These are phyloP conservation scores for Platygyra sinensis DNA, from an alignment of 64 coral and sea anemone species.

Conservation along the genomic window DNA sequence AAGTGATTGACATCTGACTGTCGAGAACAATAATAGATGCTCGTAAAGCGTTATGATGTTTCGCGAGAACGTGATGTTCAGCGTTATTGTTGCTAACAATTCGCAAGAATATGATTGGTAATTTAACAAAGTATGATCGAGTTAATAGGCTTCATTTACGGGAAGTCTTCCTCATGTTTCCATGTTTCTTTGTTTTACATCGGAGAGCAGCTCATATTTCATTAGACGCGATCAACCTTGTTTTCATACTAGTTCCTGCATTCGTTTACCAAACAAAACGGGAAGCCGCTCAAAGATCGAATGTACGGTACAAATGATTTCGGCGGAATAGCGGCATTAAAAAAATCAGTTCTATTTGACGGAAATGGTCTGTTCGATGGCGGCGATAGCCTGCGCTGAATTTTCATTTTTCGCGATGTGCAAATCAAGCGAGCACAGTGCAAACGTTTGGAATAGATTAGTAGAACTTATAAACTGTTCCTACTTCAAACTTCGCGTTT, in stretches of 20 bases:
- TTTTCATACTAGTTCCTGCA: background rate
- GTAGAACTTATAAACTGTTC: too few species aligned
- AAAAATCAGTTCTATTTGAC: too few species aligned
- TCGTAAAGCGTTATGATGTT: background rate
- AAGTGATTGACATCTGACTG: slow-evolving; percentile 14
- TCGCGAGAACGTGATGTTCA: slow-evolving; percentile 13
- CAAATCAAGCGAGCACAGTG: too few species aligned
- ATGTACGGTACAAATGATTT: background rate
- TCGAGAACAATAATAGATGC: slow-evolving; percentile 20
- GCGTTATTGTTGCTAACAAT: too few species aligned
- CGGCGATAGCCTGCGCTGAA: too few species aligned
- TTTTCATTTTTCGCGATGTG: too few species aligned
- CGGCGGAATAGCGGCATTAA: too few species aligned
- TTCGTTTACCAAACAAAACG: background rate
- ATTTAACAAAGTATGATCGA: background rate
- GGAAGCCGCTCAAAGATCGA: background rate
- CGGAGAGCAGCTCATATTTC: background rate
- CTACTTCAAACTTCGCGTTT: too few species aligned
- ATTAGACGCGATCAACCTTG: background rate
- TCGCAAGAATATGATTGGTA: background rate
- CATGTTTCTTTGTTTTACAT: background rate
- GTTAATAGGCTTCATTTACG: background rate
- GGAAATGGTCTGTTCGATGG: too few species aligned
- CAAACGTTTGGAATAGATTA: too few species aligned
- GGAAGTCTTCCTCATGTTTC: background rate